Conservation (phyloP, 2,113 vertebrate species). For the Xiphophorus hellerii region DNA sequence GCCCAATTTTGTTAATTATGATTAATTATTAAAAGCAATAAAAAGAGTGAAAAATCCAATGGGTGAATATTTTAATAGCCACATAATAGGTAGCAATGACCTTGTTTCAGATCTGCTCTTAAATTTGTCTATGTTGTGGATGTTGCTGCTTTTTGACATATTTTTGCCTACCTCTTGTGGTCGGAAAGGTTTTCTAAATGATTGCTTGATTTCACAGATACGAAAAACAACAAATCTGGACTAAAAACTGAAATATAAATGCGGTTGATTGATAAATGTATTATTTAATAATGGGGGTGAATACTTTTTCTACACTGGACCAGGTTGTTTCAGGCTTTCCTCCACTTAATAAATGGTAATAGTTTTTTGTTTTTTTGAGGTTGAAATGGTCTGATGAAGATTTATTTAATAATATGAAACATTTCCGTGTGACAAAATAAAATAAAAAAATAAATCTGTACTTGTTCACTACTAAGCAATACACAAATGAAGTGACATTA, state of each 20-base stretch:
- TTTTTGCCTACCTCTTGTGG: too few species aligned
- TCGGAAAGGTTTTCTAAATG: too few species aligned
- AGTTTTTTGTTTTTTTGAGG: not conserved
- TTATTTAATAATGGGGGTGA: not conserved
- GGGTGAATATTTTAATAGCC: too few species aligned
- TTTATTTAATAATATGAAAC: not conserved
- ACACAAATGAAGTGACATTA: not conserved
- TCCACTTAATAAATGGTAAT: not conserved
- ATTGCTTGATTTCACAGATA: too few species aligned
- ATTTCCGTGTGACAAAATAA: not conserved
- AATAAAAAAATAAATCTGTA: not conserved
- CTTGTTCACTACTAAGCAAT: not conserved
- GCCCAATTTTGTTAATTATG: too few species aligned
- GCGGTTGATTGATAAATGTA: not conserved
- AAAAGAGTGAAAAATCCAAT: too few species aligned
- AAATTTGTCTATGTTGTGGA: too few species aligned
- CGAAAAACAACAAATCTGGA: not conserved
- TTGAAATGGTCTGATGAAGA: not conserved
- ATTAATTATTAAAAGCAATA: too few species aligned
- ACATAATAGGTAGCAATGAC: not conserved
- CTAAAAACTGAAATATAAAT: not conserved
- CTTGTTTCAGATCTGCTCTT: not conserved
- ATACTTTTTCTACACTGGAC: not conserved
- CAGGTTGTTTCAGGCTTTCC: not conserved
- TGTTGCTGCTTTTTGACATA: too few species aligned